Evolutionary conservation across 1,140 invertebrate genomes (phyloP).

Genomic region (Megathymus violae): DNA sequence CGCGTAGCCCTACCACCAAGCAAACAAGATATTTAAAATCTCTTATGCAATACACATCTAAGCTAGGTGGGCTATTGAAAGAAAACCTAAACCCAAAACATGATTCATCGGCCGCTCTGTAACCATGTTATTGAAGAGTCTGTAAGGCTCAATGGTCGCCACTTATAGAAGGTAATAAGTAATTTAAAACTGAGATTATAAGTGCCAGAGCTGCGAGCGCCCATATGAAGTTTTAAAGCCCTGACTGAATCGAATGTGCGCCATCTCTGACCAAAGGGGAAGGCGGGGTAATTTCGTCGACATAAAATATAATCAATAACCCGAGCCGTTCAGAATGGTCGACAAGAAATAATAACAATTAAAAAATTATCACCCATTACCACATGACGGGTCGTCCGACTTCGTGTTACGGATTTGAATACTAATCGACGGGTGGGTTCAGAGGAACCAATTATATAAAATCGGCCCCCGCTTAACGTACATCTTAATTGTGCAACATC

Average conservation of each 20-base stretch:
- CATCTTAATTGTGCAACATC: slow-evolving; percentile 69
- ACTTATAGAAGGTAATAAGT: too few species aligned
- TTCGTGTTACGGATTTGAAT: slow-evolving; percentile 64
- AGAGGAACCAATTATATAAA: slow-evolving; percentile 60
- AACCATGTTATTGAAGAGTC: too few species aligned
- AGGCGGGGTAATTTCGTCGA: slow-evolving; percentile 29
- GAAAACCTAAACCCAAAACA: too few species aligned
- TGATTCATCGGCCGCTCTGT: too few species aligned
- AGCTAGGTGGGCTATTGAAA: too few species aligned
- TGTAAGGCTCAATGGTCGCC: too few species aligned
- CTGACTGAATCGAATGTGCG: slow-evolving; percentile 37
- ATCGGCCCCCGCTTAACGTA: slow-evolving; percentile 58
- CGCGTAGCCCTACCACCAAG: too few species aligned
- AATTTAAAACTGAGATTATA: too few species aligned
- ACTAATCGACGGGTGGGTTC: slow-evolving; percentile 61
- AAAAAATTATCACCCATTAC: slow-evolving; percentile 75
- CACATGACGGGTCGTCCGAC: slow-evolving; percentile 60
- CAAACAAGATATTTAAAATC: too few species aligned
- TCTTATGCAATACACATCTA: too few species aligned
- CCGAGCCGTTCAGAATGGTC: slow-evolving; percentile 21
- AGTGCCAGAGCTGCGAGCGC: too few species aligned
- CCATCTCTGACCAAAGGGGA: slow-evolving; percentile 37
- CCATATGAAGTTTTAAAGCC: slow-evolving; percentile 30
- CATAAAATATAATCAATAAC: slow-evolving; percentile 34
- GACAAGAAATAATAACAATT: slow-evolving; percentile 58